Conservation (phyloP, 1,140 invertebrate species). For the Tetragnatha versicolor region DNA sequence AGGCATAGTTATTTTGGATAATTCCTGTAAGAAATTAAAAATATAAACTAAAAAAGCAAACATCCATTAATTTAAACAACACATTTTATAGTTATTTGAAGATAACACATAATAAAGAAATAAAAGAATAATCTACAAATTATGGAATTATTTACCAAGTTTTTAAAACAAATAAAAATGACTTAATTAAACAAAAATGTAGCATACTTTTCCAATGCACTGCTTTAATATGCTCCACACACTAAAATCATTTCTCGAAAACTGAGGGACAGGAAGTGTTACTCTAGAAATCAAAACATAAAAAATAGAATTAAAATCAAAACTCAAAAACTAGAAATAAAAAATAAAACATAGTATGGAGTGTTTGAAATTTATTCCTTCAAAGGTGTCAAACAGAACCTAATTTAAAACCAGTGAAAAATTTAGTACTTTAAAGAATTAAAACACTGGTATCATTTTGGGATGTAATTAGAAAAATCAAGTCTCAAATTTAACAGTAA, state of each 20-base stretch:
- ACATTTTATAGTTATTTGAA: background rate
- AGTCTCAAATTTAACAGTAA: no score
- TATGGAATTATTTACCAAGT: background rate
- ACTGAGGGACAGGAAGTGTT: conserved; percentile 83
- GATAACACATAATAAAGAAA: background rate
- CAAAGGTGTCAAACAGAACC: no score
- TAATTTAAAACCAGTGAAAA: no score
- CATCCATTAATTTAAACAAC: no score
- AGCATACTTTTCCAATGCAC: conserved; percentile 82
- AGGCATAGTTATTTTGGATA: conserved; percentile 97
- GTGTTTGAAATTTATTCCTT: no score
- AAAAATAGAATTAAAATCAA: background rate
- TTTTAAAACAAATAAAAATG: background rate
- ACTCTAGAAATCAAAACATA: conserved; percentile 69
- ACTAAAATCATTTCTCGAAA: conserved; percentile 86
- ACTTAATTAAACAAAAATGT: background rate
- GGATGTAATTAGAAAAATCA: no score
- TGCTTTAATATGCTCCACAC: conserved; percentile 94
- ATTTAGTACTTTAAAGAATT: no score
- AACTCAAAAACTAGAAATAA: background rate
- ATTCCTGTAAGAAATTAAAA: conserved; percentile 69
- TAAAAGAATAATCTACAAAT: background rate
- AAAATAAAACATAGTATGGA: background rate
- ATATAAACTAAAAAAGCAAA: no score
- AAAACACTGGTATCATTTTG: no score